A percentile compares a stretch with the other conserved stretches of the same genome.
phyloP scores from a whole-genome alignment of 64 coral and sea anemone genomes.

The Dendronephthya gigantea region DNA sequence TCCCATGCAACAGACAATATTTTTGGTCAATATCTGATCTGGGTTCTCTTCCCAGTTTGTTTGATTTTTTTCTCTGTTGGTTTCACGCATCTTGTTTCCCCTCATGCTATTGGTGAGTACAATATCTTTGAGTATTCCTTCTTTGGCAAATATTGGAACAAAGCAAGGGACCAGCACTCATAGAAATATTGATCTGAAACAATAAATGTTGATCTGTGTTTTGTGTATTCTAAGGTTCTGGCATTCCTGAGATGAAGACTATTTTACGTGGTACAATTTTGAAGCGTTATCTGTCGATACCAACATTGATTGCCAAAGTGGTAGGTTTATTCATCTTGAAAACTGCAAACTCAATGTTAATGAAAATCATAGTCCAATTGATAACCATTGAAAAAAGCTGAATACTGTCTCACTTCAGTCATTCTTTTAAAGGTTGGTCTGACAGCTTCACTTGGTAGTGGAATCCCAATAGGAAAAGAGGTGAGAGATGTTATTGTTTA shows the following conservation, averaged over 20 bases:
- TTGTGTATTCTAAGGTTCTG: conserved; percentile 52
- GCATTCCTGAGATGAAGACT: conserved; percentile 98
- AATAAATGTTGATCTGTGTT: background rate
- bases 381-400: background rate
- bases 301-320: conserved; percentile 95
- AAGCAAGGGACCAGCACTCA: background rate
- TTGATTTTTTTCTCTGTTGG: conserved; percentile 90
- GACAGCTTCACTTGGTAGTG: conserved; percentile 80
- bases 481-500: conserved; percentile 17
- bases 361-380: background rate
- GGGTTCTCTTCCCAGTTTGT: conserved; percentile 63
- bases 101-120: conserved; percentile 90
- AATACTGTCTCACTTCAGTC: conserved; percentile 60
- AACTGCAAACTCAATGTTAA: no score
- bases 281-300: conserved; percentile 75
- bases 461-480: conserved; percentile 97
- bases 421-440: conserved; percentile 59
- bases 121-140: no score
- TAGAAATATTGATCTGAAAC: background rate
- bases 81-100: conserved; percentile 85
- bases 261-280: conserved; percentile 84
- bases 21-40: conserved; percentile 81
- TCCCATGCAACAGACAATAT: conserved; percentile 43
- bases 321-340: conserved; percentile 33
- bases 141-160: background rate